Conservation (phyloP, 2,797 vertebrate genomes). For the Naso thynnoides region DNA sequence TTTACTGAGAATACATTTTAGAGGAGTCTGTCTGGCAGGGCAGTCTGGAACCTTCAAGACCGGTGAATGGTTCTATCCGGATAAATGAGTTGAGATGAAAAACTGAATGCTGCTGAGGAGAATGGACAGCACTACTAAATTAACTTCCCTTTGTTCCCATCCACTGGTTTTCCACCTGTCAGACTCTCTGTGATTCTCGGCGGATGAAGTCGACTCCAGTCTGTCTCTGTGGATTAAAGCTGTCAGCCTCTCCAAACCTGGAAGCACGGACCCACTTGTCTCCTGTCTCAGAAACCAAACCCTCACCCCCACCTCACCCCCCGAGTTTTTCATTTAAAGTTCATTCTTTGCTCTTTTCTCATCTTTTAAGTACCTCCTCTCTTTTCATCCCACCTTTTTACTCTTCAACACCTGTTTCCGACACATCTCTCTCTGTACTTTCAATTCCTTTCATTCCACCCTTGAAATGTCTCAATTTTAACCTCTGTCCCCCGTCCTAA, state of each 20-base stretch:
- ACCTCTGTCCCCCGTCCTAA: slow-evolving; percentile 16
- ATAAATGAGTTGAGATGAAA: slow-evolving; percentile 32
- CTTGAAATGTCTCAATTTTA: slow-evolving; percentile 11
- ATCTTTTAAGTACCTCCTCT: not conserved
- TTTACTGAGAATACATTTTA: not conserved
- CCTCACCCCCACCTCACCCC: not conserved
- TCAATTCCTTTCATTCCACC: slow-evolving; percentile 12
- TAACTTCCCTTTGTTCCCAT: slow-evolving; percentile 3
- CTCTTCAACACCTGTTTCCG: slow-evolving; percentile 1
- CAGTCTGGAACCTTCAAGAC: not conserved
- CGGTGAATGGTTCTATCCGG: not conserved
- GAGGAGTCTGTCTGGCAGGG: not conserved
- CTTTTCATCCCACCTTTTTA: slow-evolving; percentile 7
- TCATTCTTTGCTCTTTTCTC: not conserved
- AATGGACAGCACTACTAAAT: not conserved
- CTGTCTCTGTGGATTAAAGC: slow-evolving; percentile 36
- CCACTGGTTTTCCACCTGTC: slow-evolving; percentile 35
- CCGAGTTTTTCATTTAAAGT: slow-evolving; percentile 1
- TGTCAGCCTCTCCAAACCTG: slow-evolving; percentile 29
- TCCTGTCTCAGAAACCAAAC: slow-evolving; percentile 7
- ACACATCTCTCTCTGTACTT: not conserved
- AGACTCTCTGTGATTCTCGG: slow-evolving; percentile 21
- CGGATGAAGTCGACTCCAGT: not conserved
- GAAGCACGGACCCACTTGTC: slow-evolving; percentile 28
- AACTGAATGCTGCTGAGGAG: slow-evolving; percentile 1